These are phyloP conservation scores for Tragulus kanchil DNA, from an alignment of 2,113 vertebrate genomes.

Conservation along the genomic window DNA sequence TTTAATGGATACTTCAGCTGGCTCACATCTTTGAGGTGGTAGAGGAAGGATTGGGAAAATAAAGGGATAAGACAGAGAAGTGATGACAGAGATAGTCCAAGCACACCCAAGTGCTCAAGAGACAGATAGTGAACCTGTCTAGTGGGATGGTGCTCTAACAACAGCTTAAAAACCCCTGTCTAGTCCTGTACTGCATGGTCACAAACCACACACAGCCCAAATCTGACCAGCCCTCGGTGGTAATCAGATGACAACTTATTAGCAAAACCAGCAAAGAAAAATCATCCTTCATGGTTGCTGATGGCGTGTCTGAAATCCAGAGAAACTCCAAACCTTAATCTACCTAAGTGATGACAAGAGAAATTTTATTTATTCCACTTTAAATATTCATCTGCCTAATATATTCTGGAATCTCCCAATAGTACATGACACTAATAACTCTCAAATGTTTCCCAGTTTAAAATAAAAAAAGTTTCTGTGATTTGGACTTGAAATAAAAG, in stretches of 20 bases:
- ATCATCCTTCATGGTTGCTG: background rate
- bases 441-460: background rate
- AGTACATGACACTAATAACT: background rate
- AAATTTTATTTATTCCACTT: background rate
- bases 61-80: too few relatives aligned
- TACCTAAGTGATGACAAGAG: background rate
- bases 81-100: too few relatives aligned
- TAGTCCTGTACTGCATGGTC: background rate
- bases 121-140: too few relatives aligned
- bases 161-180: background rate
- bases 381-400: background rate
- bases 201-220: background rate
- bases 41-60: too few relatives aligned
- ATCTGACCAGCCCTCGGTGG: background rate
- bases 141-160: too few relatives aligned
- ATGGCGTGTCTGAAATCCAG: background rate
- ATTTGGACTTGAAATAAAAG: slow-evolving; percentile 46
- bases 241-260: background rate
- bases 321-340: background rate
- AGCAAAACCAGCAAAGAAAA: background rate
- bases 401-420: background rate
- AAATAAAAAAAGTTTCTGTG: background rate
- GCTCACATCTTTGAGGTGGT: too few relatives aligned
- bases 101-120: background rate
- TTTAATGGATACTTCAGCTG: too few relatives aligned